Conservation (phyloP, 2,113 vertebrate species). For the Anarhynchus alexandrinus region DNA sequence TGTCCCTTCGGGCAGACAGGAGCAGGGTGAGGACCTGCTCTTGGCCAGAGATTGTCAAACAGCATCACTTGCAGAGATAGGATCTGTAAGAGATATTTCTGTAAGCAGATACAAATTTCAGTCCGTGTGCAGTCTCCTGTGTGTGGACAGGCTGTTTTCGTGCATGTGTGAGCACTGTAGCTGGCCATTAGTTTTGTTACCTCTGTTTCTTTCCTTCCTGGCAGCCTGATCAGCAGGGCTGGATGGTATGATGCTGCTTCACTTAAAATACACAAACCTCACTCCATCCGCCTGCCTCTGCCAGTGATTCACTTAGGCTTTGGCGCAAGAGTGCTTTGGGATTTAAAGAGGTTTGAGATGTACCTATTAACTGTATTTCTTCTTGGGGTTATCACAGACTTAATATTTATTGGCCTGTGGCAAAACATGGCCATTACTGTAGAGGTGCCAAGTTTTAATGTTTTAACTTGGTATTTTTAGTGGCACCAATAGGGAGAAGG, state of each 20-base stretch:
- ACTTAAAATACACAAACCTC: background rate
- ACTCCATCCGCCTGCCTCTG: background rate
- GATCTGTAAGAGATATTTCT: background rate
- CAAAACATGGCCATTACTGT: background rate
- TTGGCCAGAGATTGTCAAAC: background rate
- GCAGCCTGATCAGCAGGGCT: background rate
- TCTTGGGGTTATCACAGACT: background rate
- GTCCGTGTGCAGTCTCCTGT: background rate
- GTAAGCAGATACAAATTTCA: background rate
- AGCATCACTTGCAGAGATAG: background rate
- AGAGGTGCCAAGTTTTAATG: background rate
- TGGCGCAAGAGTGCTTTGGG: background rate
- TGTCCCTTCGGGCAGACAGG: background rate
- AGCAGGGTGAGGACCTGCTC: background rate
- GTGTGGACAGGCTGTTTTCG: background rate
- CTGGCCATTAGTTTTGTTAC: background rate
- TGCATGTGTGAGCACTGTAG: background rate
- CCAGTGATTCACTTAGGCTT: background rate
- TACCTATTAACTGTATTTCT: background rate
- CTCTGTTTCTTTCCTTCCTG: background rate
- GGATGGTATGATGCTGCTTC: background rate
- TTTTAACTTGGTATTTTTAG: background rate
- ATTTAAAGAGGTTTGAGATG: background rate
- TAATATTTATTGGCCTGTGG: background rate
- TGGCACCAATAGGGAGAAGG: background rate